A percentile compares a stretch with the other conserved stretches of the same genome.
These are phyloP conservation scores for Ephestia elutella DNA, from an alignment of 1,140 invertebrate species.

Conservation along the genomic window DNA sequence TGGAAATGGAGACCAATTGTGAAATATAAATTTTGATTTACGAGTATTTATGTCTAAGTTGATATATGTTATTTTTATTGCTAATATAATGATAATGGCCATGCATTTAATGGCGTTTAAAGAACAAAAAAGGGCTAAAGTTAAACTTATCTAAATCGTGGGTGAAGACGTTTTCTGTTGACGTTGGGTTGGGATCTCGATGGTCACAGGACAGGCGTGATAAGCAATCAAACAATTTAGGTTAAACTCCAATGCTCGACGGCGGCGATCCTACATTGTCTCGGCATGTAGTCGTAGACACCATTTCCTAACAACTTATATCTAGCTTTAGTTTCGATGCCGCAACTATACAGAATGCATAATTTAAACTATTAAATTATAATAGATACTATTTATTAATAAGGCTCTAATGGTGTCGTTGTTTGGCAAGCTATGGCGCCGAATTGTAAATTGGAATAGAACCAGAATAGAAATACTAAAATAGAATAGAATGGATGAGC, in stretches of 20 bases:
- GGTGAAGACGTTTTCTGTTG: slow-evolving; percentile 11
- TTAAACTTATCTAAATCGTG: not conserved
- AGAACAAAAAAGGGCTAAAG: not conserved
- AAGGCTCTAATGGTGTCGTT: not conserved
- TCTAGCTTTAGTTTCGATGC: not conserved
- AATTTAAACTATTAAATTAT: not conserved
- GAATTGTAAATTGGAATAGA: too few relatives aligned
- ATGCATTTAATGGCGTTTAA: too few relatives aligned
- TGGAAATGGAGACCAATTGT: not conserved
- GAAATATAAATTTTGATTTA: not conserved
- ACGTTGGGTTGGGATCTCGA: slow-evolving; percentile 11
- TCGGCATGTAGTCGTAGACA: not conserved
- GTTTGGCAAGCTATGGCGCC: not conserved
- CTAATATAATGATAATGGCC: slow-evolving; percentile 2
- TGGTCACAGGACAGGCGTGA: slow-evolving; percentile 37
- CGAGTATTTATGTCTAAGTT: not conserved
- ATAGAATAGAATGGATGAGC: too few relatives aligned
- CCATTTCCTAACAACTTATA: not conserved
- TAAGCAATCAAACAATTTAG: slow-evolving; percentile 60
- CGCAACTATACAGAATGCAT: not conserved
- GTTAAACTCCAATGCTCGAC: slow-evolving; percentile 31
- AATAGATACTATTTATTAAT: not conserved
- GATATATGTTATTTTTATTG: not conserved
- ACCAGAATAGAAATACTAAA: too few relatives aligned
- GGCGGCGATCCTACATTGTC: not conserved